phyloP scores from a whole-genome alignment of 2,113 vertebrate genomes.

The Papio anubis region DNA sequence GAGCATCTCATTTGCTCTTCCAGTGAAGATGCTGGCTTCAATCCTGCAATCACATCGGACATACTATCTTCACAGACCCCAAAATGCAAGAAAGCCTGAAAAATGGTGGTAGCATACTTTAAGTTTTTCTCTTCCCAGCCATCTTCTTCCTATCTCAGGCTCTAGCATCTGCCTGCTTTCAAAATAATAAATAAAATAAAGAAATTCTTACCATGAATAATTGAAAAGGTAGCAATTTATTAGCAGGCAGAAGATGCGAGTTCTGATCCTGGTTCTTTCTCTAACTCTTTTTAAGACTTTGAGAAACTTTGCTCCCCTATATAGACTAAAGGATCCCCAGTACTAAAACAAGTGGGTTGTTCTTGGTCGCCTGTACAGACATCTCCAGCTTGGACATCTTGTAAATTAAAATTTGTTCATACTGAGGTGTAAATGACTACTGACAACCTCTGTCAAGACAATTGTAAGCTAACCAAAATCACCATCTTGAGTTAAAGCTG shows the following conservation, averaged over 20 bases:
- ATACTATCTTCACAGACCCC: fast-evolving
- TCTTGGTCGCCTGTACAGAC: neutral
- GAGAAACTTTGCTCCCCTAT: neutral
- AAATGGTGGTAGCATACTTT: neutral
- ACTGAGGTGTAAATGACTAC: constrained; percentile 22
- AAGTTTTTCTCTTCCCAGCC: neutral
- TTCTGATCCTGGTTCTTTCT: neutral
- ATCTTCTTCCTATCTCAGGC: neutral
- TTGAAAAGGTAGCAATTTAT: neutral
- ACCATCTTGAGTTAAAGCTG: neutral
- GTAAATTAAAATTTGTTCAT: neutral
- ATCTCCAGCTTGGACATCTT: neutral
- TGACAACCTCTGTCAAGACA: neutral
- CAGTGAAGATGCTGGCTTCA: neutral
- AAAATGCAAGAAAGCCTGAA: neutral
- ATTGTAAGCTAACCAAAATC: neutral
- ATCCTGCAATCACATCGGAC: too few species aligned
- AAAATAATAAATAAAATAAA: neutral
- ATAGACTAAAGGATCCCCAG: neutral
- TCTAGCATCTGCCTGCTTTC: neutral
- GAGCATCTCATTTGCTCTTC: neutral
- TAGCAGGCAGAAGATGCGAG: neutral
- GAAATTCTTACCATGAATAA: neutral
- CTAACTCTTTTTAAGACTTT: neutral
- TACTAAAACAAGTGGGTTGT: neutral